phyloP scores from a whole-genome alignment of 1,140 invertebrate genomes.

The roundworm (Caenorhabditis elegans) region DNA sequence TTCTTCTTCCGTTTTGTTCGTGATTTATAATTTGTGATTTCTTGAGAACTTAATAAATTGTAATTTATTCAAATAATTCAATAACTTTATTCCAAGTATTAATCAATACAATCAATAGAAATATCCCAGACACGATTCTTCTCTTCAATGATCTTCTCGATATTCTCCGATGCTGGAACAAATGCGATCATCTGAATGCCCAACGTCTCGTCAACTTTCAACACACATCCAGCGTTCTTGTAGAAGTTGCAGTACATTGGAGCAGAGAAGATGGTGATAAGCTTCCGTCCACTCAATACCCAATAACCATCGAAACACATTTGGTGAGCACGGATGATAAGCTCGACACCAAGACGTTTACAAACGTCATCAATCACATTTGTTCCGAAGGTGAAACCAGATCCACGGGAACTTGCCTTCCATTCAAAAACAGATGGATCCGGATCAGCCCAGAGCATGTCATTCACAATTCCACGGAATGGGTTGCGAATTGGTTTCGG shows the following conservation, averaged over 20 bases:
- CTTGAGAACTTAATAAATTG: no score
- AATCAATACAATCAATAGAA: not conserved
- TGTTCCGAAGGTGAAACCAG: slow-evolving; percentile 40
- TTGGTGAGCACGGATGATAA: slow-evolving; percentile 14
- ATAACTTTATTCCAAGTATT: no score
- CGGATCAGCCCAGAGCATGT: slow-evolving; percentile 47
- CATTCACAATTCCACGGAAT: slow-evolving; percentile 43
- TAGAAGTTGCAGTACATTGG: slow-evolving; percentile 50
- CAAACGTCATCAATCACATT: slow-evolving; percentile 14
- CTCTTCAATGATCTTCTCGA: not conserved
- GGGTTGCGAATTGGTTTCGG: slow-evolving; percentile 45
- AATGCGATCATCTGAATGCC: slow-evolving; percentile 9
- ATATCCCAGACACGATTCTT: slow-evolving; percentile 14
- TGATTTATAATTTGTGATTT: no score
- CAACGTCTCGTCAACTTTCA: slow-evolving; percentile 69
- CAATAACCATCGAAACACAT: slow-evolving; percentile 71
- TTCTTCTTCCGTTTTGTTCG: no score
- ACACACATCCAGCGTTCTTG: slow-evolving; percentile 47
- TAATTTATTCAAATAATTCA: not conserved
- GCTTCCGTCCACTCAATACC: slow-evolving; percentile 66
- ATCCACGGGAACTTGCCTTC: slow-evolving; percentile 37
- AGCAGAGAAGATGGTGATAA: slow-evolving; percentile 52
- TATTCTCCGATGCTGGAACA: slow-evolving; percentile 9
- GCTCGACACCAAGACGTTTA: not conserved
- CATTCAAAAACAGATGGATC: slow-evolving; percentile 35